Base-by-base conservation (phyloP, 2,113 vertebrate genomes). In the Tichodroma muraria region DNA sequence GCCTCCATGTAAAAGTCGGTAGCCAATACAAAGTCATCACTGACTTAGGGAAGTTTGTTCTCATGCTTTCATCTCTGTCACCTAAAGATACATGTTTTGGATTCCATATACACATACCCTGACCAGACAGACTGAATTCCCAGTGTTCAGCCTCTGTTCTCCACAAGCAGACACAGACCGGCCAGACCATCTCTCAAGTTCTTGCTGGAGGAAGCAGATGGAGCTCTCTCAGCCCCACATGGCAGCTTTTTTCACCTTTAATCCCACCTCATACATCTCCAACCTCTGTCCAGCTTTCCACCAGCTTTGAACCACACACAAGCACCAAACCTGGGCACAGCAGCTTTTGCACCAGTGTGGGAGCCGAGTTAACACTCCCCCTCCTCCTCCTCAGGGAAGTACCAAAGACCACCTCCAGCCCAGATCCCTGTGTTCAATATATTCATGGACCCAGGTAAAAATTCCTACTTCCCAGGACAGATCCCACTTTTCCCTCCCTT, bases 361-460 rank as follows among this genome's bases (percentile, higher is more conserved):
- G 11, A 72, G 18, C 50, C 25, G 30, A 80, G 47, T 16, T 42
- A 33, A 53, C 1, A 4, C 8, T n/a, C 8, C 25, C 17, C 6
- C 69, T 56, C 18, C 52, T 63, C 22, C 42, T 54, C 30, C 20
- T 28, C 31, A 60, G 21, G 1, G 31, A 72, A n/a, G 31, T 65
- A 69, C 5, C 18, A 13, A 37, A 69, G 14, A 49, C 7, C 76
- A 38, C 20, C n/a, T 61, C 37, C 54, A 69, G 65, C 38, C 44
- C 15, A 1, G 2, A 33, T 72, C 45, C 38, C 65, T 2, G 0
- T 11, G 14, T 20, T n/a, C 70, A 28, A 42, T 14, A 22, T 1
- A 19, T 12, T 30, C 54, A 61, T 1, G 11, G 89, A 73, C 8
- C 18, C 37, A 47, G 2, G 13, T 15, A 81, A 53, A 57, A 88